These are phyloP conservation scores for Strigamia crassipes DNA, from an alignment of 2,888 invertebrate species.

Conservation along the genomic window DNA sequence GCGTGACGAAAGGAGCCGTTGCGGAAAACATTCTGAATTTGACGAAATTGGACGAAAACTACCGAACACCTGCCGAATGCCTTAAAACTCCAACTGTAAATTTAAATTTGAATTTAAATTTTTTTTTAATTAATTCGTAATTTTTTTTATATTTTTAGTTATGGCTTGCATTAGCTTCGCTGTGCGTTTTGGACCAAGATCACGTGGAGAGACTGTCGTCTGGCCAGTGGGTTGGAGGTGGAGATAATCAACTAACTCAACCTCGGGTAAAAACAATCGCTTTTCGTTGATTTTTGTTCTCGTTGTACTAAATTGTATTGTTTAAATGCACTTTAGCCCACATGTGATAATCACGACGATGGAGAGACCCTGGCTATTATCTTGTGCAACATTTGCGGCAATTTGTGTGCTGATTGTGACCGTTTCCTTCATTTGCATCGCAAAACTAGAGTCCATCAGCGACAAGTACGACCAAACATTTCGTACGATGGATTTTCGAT, in stretches of 20 bases:
- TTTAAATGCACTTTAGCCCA: constrained; percentile 68
- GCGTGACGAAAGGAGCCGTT: constrained; percentile 83
- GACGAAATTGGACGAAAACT: constrained; percentile 76
- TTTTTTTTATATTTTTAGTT: constrained; percentile 47
- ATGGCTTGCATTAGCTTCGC: constrained; percentile 90
- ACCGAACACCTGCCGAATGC: constrained; percentile 76
- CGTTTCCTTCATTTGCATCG: constrained; percentile 90
- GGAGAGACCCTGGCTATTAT: constrained; percentile 89
- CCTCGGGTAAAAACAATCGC: constrained; percentile 59
- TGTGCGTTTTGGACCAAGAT: constrained; percentile 89
- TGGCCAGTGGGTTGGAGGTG: constrained; percentile 75
- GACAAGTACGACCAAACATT: constrained; percentile 66
- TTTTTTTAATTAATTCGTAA: neutral
- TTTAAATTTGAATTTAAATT: constrained; percentile 12
- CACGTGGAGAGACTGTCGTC: constrained; percentile 82
- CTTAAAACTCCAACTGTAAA: constrained; percentile 76
- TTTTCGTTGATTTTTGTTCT: neutral
- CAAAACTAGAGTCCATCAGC: constrained; percentile 79
- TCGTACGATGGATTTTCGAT: too few relatives aligned
- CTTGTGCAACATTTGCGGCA: constrained; percentile 87
- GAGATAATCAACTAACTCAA: constrained; percentile 64
- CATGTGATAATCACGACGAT: constrained; percentile 96
- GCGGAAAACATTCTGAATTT: constrained; percentile 83
- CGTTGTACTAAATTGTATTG: too few relatives aligned
- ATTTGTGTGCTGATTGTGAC: constrained; percentile 95